These are phyloP conservation scores for Aproaerema taeniolella DNA, from an alignment of 2,888 invertebrate genomes.

Conservation along the genomic window DNA sequence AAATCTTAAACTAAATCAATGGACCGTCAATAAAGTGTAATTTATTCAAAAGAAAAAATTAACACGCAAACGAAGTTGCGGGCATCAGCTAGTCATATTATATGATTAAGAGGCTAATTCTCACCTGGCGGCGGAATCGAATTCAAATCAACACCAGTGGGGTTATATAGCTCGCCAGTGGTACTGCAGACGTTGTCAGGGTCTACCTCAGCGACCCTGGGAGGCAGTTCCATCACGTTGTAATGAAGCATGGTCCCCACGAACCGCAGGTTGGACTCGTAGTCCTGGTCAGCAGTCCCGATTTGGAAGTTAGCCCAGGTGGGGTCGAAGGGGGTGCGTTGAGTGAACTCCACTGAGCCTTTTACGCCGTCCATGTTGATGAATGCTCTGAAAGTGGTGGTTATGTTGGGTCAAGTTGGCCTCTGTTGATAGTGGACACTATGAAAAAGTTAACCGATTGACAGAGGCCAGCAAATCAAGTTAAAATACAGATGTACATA, in stretches of 20 bases:
- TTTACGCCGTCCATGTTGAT: conserved; percentile 88
- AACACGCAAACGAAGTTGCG: too few species aligned
- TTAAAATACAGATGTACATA: background rate
- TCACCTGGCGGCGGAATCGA: conserved; percentile 82
- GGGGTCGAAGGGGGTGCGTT: conserved; percentile 90
- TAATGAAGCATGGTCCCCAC: conserved; percentile 85
- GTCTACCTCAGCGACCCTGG: conserved; percentile 47
- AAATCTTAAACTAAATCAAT: too few species aligned
- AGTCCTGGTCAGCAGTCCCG: conserved; percentile 79
- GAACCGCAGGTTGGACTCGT: conserved; percentile 84
- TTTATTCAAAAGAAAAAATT: too few species aligned
- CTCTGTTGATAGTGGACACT: background rate
- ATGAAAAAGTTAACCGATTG: too few species aligned
- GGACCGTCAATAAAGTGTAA: too few species aligned
- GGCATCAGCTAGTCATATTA: too few species aligned
- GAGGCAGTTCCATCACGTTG: conserved; percentile 84
- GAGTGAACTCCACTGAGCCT: conserved; percentile 86
- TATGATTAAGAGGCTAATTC: too few species aligned
- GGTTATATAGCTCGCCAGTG: conserved; percentile 88
- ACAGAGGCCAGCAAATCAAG: background rate
- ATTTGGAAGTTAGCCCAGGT: conserved; percentile 87
- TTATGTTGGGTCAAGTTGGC: background rate
- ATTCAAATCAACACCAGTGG: conserved; percentile 76
- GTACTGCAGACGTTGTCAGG: conserved; percentile 78
- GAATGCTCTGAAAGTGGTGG: conserved; percentile 70